Evolutionary conservation across 2,797 vertebrate species (phyloP), one percentile per base, ranked within the genome.

Genomic region (Iguana delicatissima): DNA sequence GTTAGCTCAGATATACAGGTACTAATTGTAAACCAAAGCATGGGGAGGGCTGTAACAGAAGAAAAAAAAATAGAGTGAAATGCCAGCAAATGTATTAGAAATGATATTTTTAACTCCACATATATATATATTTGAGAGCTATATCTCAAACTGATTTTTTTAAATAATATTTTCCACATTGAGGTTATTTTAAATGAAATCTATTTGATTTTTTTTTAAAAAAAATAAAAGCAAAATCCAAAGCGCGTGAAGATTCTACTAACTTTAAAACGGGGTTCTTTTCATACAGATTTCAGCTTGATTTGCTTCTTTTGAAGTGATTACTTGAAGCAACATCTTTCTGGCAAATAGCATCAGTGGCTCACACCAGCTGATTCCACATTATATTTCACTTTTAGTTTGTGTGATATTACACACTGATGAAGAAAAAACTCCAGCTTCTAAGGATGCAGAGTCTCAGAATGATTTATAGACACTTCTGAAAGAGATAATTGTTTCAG

Each of bases 11-110:
- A 79, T 5, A 20, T 87, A 26, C 73, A 92, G 0, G 13, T 82
- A 76, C 95, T 94, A 92, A 95, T 95, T 95, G 90, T 93, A 93
- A 94, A 95, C 64, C 86, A 13, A 90, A 94, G 94, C 92, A 80
- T 6, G 13, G 90, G 89, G 1, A 4, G 8, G 91, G 80, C 81
- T 90, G 73, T 29, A 92, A 52, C 81, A 89, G 91, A 42, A 62
- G 35, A 90, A 94, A 93, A 93, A 93, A 93, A 93, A 93, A 94
- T 80, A 94, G 80, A 64, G 13, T 92, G 86, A 90, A 90, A 93
- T 89, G 90, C 73, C 88, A 92, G 90, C 38, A 85, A 74, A 38
- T 79, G 9, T 89, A 87, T 85, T 42, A 92, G 83, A 85, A 92
- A 88, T 91, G 38, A 3, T 0, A 83, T 84, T 89, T 90, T 90